Base-by-base conservation (phyloP, 2,888 invertebrate species). In the Agrochola lychnidis region DNA sequence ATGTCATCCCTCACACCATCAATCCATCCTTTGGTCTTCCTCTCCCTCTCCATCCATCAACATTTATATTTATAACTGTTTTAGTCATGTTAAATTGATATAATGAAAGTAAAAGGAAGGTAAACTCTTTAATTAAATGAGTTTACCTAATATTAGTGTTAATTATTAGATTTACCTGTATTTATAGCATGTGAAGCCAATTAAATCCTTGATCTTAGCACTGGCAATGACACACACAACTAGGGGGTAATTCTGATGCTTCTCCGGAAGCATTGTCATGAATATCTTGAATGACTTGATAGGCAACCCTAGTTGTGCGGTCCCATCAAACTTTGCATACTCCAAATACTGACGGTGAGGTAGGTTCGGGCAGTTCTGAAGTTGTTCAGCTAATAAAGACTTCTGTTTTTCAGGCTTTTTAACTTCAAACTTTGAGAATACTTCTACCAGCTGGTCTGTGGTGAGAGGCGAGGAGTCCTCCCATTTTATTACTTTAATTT, bases 241-340 rank as follows among this genome's bases (percentile, higher is more conserved):
- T 93, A 99, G 96, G 0, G 99, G 99, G 95, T 98, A 99, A 87
- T 98, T 98, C 83, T 98, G 97, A 83, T 98, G 98, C 75, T 98
- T 98, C 82, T 98, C 98, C 0, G 98, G 97, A 48, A 99, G 96
- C 98, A 99, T 98, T 70, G 98, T 98, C 93, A 99, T 97, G 91
- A 98, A 99, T 84, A 99, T 99, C 91, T 98, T 98, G 90, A 99
- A 99, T 85, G 98, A 98, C 93, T 98, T 98, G 0, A 98, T 98
- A 40, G 98, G 97, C 70, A 98, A 96, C 45, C 98, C 98, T 74
- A 98, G 97, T 93, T 98, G 98, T 56, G 98, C 98, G 79, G 98
- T 98, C 82, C 99, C 99, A 96, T 99, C 99, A 94, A 98, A 99
- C 94, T 98, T 98, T 5, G 99, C 98, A 97, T 98, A 99, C 90